Evolutionary conservation across 1,140 invertebrate genomes (phyloP), one percentile per base, ranked within the genome.

Genomic region (Parapsyche elsis): DNA sequence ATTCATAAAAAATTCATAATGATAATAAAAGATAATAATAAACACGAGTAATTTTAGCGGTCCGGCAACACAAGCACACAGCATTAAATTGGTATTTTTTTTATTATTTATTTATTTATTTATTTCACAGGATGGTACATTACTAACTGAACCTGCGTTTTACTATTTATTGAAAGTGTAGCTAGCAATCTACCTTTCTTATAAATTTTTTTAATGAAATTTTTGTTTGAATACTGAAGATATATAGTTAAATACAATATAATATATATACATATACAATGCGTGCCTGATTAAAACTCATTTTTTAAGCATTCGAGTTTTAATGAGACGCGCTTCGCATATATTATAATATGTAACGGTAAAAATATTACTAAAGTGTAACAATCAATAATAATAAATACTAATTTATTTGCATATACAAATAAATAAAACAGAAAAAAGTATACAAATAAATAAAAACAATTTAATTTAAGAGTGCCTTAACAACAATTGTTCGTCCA

Each of bases 401-500:
- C 12, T 67, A 67, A 67, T 38, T 38, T 38, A 38, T 38, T 38
- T 38, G 30, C 7, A 67, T 67, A 67, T 24, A 67, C 24, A 67
- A 67, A 67, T 67, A 67, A 67, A 67, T 4, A 67, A 67, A 67
- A 26, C 19, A 23, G 4, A 21, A 61, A 38, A 38, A n/a, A 59
- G 4, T 9, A 59, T 10, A 59, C 16, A 59, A 61, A 10, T 61
- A 61, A 14, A 19, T 21, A 61, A 53, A 61, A 61, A 61, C 16
- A 21, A 61, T 61, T n/a, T n/a, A 61, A 61, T 61, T 19, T 61
- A 19, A 19, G 19, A 67, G 64, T 67, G 64, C 64, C 64, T 30
- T 67, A 67, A 67, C 64, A 67, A 67, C 64, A 67, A 67, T 67
- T 67, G 64, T 67, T 67, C 64, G 64, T 67, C 49, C 64, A 67